A percentile compares a stretch with the other conserved stretches of the same genome.
These are phyloP conservation scores for Takifugu bimaculatus DNA, from an alignment of 2,113 vertebrate species.

Conservation along the genomic window DNA sequence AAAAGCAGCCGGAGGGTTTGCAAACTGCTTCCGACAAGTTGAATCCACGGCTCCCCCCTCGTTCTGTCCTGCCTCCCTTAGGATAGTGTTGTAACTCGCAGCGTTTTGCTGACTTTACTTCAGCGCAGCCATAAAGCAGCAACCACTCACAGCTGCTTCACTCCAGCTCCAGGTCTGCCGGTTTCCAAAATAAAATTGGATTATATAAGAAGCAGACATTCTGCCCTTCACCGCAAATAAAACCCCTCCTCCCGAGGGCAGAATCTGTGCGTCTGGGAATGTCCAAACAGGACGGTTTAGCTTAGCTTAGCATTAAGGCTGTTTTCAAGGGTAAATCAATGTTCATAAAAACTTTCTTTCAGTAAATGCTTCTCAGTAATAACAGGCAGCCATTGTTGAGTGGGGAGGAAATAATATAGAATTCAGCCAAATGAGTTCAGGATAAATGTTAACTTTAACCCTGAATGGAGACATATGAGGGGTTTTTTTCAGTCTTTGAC, in stretches of 20 bases:
- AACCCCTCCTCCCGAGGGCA: background rate
- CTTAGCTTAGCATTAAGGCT: too few relatives aligned
- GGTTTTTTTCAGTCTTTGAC: slow-evolving; percentile 14
- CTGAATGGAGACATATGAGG: too few relatives aligned
- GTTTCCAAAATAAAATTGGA: slow-evolving; percentile 18
- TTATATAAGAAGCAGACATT: slow-evolving; percentile 33
- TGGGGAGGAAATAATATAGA: too few relatives aligned
- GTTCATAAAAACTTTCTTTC: too few relatives aligned
- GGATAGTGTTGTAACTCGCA: background rate
- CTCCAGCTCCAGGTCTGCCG: slow-evolving; percentile 5
- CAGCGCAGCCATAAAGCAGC: slow-evolving; percentile 14
- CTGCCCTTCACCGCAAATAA: slow-evolving; percentile 1
- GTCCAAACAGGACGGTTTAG: too few relatives aligned
- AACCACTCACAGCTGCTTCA: slow-evolving; percentile 21
- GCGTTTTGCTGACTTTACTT: slow-evolving; percentile 9
- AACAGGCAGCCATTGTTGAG: background rate
- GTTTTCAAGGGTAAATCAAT: too few relatives aligned
- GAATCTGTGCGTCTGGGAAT: background rate
- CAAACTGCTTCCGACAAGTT: slow-evolving; percentile 45
- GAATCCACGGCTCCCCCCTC: slow-evolving; percentile 35
- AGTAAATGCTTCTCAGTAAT: too few relatives aligned
- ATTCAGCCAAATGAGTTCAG: too few relatives aligned
- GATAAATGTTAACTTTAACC: too few relatives aligned
- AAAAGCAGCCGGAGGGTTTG: slow-evolving; percentile 59
- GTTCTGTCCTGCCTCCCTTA: background rate